phyloP scores from a whole-genome alignment of 2,797 vertebrate species.

The Ptychobarbus kaznakovi region DNA sequence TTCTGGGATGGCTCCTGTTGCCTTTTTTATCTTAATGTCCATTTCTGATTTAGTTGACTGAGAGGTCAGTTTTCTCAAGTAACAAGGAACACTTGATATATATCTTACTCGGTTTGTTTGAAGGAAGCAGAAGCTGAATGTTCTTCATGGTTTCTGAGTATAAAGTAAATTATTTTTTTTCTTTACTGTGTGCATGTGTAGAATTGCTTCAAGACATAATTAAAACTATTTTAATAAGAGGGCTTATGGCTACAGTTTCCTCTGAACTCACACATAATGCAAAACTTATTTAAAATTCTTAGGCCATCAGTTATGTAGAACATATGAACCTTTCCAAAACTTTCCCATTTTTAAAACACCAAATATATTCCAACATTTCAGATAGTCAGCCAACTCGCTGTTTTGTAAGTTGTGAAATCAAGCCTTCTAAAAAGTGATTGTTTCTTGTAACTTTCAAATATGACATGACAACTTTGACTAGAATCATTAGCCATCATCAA shows the following conservation, averaged over 20 bases:
- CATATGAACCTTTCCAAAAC: slow-evolving; percentile 12
- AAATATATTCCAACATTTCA: slow-evolving; percentile 1
- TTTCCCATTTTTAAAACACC: not conserved
- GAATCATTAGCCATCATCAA: not conserved
- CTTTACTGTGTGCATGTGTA: slow-evolving; percentile 58
- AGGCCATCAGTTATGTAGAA: slow-evolving; percentile 34
- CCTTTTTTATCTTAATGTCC: slow-evolving; percentile 20
- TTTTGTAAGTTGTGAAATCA: not conserved
- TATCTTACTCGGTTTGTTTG: not conserved
- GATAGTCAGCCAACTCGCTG: not conserved
- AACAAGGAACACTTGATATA: slow-evolving; percentile 24
- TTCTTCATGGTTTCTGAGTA: not conserved
- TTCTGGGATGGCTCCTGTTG: slow-evolving; percentile 18
- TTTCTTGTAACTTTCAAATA: not conserved
- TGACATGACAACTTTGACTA: not conserved
- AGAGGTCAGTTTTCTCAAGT: not conserved
- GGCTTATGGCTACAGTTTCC: slow-evolving; percentile 55
- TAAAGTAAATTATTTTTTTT: slow-evolving; percentile 49
- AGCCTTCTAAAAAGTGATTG: not conserved
- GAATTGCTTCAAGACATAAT: slow-evolving; percentile 69
- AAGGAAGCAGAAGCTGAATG: slow-evolving; percentile 9
- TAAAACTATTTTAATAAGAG: slow-evolving; percentile 67
- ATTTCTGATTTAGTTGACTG: slow-evolving; percentile 21
- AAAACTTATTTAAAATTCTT: slow-evolving; percentile 45
- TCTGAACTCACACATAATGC: slow-evolving; percentile 49